phyloP scores from a whole-genome alignment of 2,113 vertebrate species.

The Entomyzon cyanotis region DNA sequence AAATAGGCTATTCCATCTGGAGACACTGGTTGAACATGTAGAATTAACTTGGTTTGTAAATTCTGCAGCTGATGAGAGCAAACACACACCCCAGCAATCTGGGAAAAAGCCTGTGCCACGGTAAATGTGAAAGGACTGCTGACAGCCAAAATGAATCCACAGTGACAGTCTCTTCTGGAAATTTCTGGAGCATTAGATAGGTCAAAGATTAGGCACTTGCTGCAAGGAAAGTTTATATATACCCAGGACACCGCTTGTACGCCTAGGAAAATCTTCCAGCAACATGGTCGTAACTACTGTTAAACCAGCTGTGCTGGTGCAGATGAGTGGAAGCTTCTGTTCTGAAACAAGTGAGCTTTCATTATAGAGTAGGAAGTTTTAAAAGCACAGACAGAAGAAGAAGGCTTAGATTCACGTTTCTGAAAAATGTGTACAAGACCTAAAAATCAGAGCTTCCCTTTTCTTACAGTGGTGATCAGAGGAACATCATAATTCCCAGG shows the following conservation, averaged over 20 bases:
- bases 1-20: background rate
- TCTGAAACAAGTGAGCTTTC: background rate
- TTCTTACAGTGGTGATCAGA: background rate
- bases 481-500: background rate
- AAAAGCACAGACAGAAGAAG: background rate
- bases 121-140: background rate
- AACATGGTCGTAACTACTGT: background rate
- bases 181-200: slow-evolving; percentile 5
- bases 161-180: background rate
- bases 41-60: slow-evolving; percentile 6
- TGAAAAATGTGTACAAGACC: background rate
- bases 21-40: background rate
- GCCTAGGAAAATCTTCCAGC: background rate
- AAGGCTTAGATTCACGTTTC: background rate
- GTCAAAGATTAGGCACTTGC: background rate
- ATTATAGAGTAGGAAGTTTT: background rate
- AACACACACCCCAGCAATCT: background rate
- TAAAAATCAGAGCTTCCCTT: background rate
- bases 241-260: background rate
- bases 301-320: background rate
- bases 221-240: background rate
- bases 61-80: background rate
- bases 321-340: background rate
- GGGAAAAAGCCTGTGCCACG: background rate
- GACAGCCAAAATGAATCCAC: background rate